These are phyloP conservation scores for Clarias platycephalus DNA, from an alignment of 2,797 vertebrate species.

Conservation along the genomic window DNA sequence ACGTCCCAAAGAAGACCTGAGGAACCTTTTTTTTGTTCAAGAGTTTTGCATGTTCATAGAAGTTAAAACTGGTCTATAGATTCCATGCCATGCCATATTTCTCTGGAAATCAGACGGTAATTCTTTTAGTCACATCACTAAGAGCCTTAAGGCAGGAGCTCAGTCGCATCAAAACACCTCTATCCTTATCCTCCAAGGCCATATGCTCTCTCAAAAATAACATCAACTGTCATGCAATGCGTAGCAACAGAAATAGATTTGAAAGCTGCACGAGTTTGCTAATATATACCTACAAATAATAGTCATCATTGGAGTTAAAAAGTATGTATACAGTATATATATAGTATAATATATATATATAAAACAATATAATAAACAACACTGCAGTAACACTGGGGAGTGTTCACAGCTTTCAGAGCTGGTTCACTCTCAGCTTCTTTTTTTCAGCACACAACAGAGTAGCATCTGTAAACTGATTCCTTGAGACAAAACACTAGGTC, in stretches of 20 bases:
- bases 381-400: constrained; percentile 22
- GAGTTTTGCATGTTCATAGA: not conserved
- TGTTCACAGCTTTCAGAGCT: constrained; percentile 37
- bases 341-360: no score
- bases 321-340: no score
- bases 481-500: constrained; percentile 57
- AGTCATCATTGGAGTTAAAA: not conserved
- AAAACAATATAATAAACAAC: constrained; percentile 29
- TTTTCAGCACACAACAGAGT: constrained; percentile 60
- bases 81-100: not conserved
- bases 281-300: constrained; percentile 19
- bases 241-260: not conserved
- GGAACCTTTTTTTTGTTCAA: not conserved
- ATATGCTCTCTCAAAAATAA: constrained; percentile 39
- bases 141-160: constrained; percentile 29
- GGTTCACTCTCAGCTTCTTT: constrained; percentile 31
- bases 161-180: constrained; percentile 43
- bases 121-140: constrained; percentile 24
- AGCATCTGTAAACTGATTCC: constrained; percentile 77
- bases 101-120: constrained; percentile 28
- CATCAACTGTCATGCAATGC: constrained; percentile 35
- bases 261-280: constrained; percentile 26
- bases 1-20: not conserved
- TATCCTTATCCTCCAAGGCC: constrained; percentile 27
- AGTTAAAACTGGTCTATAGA: not conserved